Evolutionary conservation across 2,888 invertebrate species (phyloP), one percentile per base, ranked within the genome.

Genomic region (Scaptomyza tumidula): DNA sequence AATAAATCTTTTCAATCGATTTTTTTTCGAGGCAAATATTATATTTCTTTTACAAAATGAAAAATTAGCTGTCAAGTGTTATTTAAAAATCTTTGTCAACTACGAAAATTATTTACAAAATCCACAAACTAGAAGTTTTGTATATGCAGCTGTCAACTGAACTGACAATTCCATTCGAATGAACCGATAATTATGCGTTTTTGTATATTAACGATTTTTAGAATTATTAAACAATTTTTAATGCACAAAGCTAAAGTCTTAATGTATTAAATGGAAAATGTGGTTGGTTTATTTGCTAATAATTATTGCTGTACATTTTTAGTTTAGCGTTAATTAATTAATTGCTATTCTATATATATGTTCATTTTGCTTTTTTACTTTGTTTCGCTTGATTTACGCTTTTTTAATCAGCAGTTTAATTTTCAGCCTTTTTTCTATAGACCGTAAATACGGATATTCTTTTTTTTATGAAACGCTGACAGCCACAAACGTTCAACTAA

Each of bases 401-500:
- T 44, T 48, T 46, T 56, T 33, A 61, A 66, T 65, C 46, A 19
- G 37, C 45, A 44, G 59, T 65, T 56, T 46, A 55, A 62, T 57
- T 67, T 55, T 39, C 19, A 7, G 27, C 13, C 33, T 39, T 44
- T 63, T 50, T 39, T 24, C n/a, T n/a, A n/a, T n/a, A n/a, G n/a
- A n/a, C n/a, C 5, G 37, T n/a, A 41, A 37, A 16, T 16, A 41
- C 24, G 41, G 41, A 56, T 43, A 56, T 46, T 24, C 19, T 39
- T 48, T 39, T 50, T 70, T 73, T 75, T 56, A 70, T 70, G 65
- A 69, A 78, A 61, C 19, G 84, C 80, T 80, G 82, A 82, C 78
- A 68, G 60, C 76, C 66, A 56, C 84, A 78, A 80, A 81, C 75
- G 56, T 71, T 68, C 55, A 62, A 60, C 71, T 78, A 84, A 84